Percentiles rank a stretch among this genome's conserved stretches.
Evolutionary conservation across 2,797 vertebrate genomes (phyloP).

Genomic region (Chaenodraco wilsoni): DNA sequence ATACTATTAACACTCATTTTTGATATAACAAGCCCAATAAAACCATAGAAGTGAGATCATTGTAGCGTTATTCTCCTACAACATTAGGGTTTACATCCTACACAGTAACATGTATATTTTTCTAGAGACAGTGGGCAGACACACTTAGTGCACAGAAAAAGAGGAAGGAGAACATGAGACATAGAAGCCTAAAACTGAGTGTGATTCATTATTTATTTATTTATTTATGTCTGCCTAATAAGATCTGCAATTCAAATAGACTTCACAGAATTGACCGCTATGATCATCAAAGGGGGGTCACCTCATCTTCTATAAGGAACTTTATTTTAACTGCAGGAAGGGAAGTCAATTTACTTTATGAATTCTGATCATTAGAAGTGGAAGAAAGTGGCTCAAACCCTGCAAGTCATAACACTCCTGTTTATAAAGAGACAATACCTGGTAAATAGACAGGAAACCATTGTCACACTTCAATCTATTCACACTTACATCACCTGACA

Average conservation of each 20-base stretch:
- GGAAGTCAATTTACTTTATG: not conserved
- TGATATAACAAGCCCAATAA: not conserved
- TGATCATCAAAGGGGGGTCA: not conserved
- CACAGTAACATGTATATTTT: not conserved
- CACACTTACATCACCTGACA: not conserved
- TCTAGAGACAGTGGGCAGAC: not conserved
- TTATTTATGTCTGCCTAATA: not conserved
- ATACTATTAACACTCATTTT: not conserved
- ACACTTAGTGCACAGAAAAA: not conserved
- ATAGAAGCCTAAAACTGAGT: not conserved
- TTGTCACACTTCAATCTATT: not conserved
- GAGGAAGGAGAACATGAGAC: not conserved
- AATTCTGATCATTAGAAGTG: not conserved
- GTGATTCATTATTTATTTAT: not conserved
- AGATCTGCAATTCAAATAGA: not conserved
- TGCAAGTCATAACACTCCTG: not conserved
- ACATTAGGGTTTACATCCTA: not conserved
- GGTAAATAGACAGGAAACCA: not conserved
- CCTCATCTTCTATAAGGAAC: not conserved
- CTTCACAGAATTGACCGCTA: fast-evolving
- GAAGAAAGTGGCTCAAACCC: too few relatives aligned
- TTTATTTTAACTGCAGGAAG: not conserved
- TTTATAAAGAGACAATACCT: not conserved
- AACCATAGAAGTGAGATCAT: not conserved
- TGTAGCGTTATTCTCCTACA: not conserved